Base-by-base conservation (phyloP, 2,797 vertebrate genomes). In the Hippopotamyrus pictus region DNA sequence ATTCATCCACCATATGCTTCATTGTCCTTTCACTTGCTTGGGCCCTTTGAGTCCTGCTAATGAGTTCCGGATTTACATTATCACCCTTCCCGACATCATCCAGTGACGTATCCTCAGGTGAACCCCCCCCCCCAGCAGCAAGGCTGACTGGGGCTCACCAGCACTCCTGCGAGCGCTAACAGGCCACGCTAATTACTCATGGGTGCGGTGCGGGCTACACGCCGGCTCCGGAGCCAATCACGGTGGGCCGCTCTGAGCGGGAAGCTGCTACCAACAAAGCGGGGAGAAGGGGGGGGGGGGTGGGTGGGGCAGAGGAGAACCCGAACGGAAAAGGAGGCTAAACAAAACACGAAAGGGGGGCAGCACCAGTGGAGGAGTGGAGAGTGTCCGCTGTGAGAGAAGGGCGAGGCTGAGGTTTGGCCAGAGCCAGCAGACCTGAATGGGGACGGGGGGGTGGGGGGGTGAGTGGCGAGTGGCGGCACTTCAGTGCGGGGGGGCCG, bases 401-500 rank as follows among this genome's bases (percentile, higher is more conserved):
- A 51, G 86, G 87, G 92, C 90, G 89, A 93, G 92, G 91, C 88
- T 87, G 93, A 92, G 86, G 91, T 90, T 93, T 93, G 54, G 89
- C 87, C 79, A 90, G 89, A 91, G 59, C 44, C 1, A 83, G 91
- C 37, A 90, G 69, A 90, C 90, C 92, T 93, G 89, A 94, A 93
- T 91, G 89, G 89, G 91, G 90, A 94, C 83, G 89, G 86, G 89
- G 91, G 90, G 91, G 92, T 91, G 92, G 91, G 92, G 93, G 44
- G 44, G 44, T 8, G 7, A 48, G 46, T 48, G 7, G 46, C 93
- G 87, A 94, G 91, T 92, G 48, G 19, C 76, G 33, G 25, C 82
- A 88, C 88, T n/a, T 84, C 79, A 91, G 37, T 92, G 93, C 88
- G 92, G 69, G 94, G 93, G 91, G 93, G 90, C 89, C 51, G 19